Conservation (phyloP, 1,140 invertebrate genomes). For the Stratiolaelaps scimitus region DNA sequence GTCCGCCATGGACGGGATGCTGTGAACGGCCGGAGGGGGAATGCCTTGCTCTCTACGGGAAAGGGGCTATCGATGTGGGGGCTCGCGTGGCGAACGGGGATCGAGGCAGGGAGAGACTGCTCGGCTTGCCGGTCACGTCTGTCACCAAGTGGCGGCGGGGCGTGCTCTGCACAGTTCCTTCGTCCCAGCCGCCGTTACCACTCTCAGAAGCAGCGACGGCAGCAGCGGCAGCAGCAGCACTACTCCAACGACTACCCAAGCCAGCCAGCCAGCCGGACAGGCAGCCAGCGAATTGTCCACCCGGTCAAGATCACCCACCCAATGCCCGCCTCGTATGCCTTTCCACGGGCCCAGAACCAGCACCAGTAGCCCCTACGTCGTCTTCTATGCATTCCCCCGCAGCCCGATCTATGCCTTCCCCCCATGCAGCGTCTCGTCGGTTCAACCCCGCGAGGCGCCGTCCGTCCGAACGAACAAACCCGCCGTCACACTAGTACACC, state of each 20-base stretch:
- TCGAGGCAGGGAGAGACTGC: background rate
- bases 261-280: no score
- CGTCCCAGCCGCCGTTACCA: no score
- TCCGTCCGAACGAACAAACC: background rate
- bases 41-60: background rate
- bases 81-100: background rate
- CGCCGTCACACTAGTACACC: background rate
- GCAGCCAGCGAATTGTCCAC: no score
- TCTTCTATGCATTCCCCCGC: background rate
- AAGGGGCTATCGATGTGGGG: background rate
- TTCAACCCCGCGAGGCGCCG: background rate
- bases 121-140: slow-evolving; percentile 28
- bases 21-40: no score
- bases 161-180: background rate
- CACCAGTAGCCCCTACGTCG: background rate
- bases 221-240: no score
- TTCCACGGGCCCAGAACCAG: background rate
- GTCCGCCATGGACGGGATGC: no score
- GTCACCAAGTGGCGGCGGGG: slow-evolving; percentile 21
- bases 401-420: background rate
- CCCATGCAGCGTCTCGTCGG: background rate
- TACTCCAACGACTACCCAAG: no score
- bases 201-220: no score
- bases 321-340: no score
- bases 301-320: no score